phyloP scores from a whole-genome alignment of 2,113 vertebrate genomes.

The Charadrius vociferus region DNA sequence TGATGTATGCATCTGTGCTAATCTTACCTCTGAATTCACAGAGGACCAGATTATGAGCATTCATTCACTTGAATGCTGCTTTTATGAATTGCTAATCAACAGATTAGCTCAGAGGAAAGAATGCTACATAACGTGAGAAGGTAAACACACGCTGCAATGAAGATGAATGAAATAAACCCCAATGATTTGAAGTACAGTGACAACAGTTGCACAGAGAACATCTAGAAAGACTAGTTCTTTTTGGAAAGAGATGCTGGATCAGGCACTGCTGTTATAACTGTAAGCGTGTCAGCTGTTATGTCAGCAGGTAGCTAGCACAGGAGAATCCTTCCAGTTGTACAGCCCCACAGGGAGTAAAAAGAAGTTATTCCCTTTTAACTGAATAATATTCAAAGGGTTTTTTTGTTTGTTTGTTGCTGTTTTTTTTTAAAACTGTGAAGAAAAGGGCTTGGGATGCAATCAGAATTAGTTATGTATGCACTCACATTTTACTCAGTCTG shows the following conservation, averaged over 20 bases:
- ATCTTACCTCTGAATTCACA: not conserved
- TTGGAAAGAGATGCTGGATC: not conserved
- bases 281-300: not conserved
- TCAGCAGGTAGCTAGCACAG: not conserved
- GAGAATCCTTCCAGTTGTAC: not conserved
- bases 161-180: not conserved
- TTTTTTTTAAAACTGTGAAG: not conserved
- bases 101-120: not conserved
- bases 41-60: not conserved
- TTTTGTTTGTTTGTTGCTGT: rapidly evolving
- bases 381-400: rapidly evolving
- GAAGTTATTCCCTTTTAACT: not conserved
- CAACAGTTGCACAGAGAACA: not conserved
- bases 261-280: not conserved
- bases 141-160: not conserved
- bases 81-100: not conserved
- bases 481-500: not conserved
- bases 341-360: not conserved
- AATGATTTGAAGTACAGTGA: not conserved
- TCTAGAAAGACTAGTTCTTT: not conserved
- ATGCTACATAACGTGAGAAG: rapidly evolving
- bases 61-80: not conserved
- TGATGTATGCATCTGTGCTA: not conserved
- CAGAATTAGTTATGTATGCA: not conserved
- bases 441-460: not conserved